These are phyloP conservation scores for Eulithis testata DNA, from an alignment of 2,888 invertebrate genomes.

Conservation along the genomic window DNA sequence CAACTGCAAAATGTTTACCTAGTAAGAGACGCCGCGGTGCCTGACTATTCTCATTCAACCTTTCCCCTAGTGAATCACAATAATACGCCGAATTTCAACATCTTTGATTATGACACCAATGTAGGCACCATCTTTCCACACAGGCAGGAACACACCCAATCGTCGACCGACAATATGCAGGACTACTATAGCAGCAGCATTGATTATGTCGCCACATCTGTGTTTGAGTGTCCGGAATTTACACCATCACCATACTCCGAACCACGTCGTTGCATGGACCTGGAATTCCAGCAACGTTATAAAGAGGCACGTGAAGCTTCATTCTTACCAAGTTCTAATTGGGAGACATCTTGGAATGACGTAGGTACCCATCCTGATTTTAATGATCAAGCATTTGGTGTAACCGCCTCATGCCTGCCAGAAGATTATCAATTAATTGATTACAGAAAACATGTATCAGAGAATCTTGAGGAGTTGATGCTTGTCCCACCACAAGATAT, in stretches of 20 bases:
- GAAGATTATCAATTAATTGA: neutral
- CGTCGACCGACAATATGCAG: neutral
- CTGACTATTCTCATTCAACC: neutral
- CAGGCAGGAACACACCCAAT: neutral
- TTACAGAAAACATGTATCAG: neutral
- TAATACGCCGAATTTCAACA: neutral
- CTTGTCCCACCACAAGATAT: too few relatives aligned
- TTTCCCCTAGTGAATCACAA: neutral
- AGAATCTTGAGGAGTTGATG: neutral
- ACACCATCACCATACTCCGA: neutral
- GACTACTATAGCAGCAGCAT: neutral
- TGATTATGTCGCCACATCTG: neutral
- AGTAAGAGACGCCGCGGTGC: neutral
- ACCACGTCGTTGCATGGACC: neutral
- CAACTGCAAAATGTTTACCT: neutral
- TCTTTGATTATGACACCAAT: neutral
- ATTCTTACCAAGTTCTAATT: constrained; percentile 3
- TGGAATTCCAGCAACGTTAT: neutral
- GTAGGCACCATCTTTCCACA: neutral
- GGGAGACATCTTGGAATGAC: neutral
- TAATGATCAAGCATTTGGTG: neutral
- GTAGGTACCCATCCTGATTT: neutral
- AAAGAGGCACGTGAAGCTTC: neutral
- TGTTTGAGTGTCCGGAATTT: neutral
- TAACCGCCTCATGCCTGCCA: neutral